Evolutionary conservation across 2,888 invertebrate species (phyloP).

Genomic region (Sminthurinus aureus): DNA sequence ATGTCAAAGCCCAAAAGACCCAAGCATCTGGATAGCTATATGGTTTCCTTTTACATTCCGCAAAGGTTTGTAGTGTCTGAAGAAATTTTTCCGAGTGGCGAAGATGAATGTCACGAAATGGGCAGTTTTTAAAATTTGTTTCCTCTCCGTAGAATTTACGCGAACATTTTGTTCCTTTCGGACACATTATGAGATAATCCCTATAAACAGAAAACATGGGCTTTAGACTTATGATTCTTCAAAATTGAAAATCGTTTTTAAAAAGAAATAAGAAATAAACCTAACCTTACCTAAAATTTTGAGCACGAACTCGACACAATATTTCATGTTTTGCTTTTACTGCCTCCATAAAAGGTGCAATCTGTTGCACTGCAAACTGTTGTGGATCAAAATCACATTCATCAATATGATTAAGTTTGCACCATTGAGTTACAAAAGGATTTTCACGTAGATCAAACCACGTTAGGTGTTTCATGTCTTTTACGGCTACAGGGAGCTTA

Average conservation of each 20-base stretch:
- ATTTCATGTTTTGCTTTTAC: constrained; percentile 7
- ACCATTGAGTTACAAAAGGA: constrained; percentile 2
- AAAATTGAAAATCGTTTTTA: neutral
- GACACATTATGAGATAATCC: neutral
- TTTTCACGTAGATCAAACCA: constrained; percentile 18
- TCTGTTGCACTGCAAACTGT: constrained; percentile 1
- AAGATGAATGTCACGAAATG: neutral
- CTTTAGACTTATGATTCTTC: neutral
- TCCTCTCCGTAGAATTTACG: neutral
- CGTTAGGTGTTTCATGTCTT: neutral
- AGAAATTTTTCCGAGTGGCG: neutral
- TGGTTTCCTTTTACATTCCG: neutral
- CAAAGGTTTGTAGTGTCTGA: neutral
- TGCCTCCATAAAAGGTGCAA: constrained; percentile 6
- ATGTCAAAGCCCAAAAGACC: neutral
- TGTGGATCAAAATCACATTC: constrained; percentile 12
- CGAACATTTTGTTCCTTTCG: neutral
- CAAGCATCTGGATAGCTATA: neutral
- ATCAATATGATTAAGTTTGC: neutral
- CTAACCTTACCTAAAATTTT: neutral
- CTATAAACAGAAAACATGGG: neutral
- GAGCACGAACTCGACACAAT: neutral
- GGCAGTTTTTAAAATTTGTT: neutral
- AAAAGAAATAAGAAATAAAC: neutral
- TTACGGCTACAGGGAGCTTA: constrained; percentile 5